Evolutionary conservation across 2,888 invertebrate species (phyloP).

Genomic region (Dolichomitus sp.): DNA sequence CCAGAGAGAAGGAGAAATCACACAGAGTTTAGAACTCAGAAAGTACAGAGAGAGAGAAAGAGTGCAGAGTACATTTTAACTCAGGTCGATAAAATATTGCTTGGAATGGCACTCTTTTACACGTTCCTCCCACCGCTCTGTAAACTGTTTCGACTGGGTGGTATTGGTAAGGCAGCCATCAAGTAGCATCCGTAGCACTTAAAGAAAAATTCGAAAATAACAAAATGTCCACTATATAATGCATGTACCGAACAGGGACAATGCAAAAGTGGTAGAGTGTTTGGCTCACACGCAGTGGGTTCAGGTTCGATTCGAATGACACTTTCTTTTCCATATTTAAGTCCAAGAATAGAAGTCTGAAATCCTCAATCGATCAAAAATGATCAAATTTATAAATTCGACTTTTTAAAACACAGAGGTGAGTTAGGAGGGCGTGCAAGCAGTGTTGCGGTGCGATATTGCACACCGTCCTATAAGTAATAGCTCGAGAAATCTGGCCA

Average conservation of each 20-base stretch:
- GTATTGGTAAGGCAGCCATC: conserved; percentile 51
- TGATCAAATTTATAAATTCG: background rate
- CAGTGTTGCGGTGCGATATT: background rate
- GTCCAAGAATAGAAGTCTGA: background rate
- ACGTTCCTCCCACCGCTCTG: conserved; percentile 46
- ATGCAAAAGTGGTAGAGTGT: too few relatives aligned
- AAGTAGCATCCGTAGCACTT: background rate
- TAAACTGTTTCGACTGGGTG: conserved; percentile 13
- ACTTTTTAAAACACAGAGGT: background rate
- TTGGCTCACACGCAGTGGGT: too few relatives aligned
- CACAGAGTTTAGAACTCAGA: conserved; percentile 32
- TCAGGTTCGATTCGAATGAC: too few relatives aligned
- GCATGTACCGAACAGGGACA: too few relatives aligned
- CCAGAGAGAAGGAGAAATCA: conserved; percentile 37
- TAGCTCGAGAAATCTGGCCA: conserved; percentile 57
- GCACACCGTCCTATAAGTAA: conserved; percentile 43
- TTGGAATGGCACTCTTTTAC: conserved; percentile 65
- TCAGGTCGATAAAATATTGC: conserved; percentile 71
- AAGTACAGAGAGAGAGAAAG: conserved; percentile 21
- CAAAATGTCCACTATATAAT: background rate
- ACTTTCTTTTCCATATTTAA: too few relatives aligned
- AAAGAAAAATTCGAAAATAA: too few relatives aligned
- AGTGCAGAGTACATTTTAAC: conserved; percentile 57
- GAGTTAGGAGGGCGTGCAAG: conserved; percentile 9
- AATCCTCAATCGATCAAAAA: background rate